Conservation (phyloP, 2,797 vertebrate species). For the Bufotes viridis region DNA sequence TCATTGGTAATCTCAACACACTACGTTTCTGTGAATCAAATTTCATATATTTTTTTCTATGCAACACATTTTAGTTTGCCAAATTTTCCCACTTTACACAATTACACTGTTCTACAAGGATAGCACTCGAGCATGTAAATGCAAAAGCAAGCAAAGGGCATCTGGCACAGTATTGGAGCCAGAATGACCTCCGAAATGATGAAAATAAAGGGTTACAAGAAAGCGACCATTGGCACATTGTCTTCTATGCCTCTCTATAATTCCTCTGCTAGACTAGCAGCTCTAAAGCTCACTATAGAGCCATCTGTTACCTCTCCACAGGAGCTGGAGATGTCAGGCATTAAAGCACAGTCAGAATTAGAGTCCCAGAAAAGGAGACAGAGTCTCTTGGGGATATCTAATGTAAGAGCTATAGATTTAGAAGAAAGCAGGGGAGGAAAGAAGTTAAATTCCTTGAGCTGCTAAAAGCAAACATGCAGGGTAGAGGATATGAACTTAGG, state of each 20-base stretch:
- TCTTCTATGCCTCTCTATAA: slow-evolving; percentile 30
- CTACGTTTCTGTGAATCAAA: background rate
- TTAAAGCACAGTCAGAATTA: slow-evolving; percentile 51
- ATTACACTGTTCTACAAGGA: background rate
- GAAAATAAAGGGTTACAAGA: slow-evolving; percentile 15
- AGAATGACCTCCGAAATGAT: background rate
- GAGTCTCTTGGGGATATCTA: slow-evolving; percentile 39
- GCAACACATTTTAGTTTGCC: background rate
- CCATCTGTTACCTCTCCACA: slow-evolving; percentile 44
- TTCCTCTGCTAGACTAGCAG: slow-evolving; percentile 42
- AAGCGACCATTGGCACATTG: background rate
- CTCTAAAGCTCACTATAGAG: slow-evolving; percentile 33
- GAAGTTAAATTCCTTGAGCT: slow-evolving; percentile 39
- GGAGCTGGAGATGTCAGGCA: slow-evolving; percentile 51
- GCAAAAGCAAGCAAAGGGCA: background rate
- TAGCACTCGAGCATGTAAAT: background rate
- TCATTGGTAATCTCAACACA: no score
- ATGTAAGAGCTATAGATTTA: slow-evolving; percentile 46
- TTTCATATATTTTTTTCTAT: background rate
- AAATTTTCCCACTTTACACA: slow-evolving; percentile 9
- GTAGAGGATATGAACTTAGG: background rate
- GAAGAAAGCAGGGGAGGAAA: slow-evolving; percentile 32
- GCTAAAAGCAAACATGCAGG: background rate
- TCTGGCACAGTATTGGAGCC: background rate
- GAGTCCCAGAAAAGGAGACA: slow-evolving; percentile 41